Conservation (phyloP, 2,888 invertebrate genomes). For the Chaetogeoica ovagalla region DNA sequence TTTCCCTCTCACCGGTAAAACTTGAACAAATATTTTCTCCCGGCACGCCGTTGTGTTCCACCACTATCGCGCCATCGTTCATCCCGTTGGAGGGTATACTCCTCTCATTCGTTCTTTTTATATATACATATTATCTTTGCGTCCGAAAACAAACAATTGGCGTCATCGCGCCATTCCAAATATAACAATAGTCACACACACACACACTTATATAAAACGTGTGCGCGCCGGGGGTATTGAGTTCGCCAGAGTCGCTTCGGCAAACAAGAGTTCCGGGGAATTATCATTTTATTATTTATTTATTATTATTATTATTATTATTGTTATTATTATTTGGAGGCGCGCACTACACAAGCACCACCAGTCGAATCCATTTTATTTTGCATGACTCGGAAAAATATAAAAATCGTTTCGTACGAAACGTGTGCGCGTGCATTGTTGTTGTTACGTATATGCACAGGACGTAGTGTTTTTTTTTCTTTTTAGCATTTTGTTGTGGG, state of each 20-base stretch:
- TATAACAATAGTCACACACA: constrained; percentile 25
- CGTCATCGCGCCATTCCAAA: constrained; percentile 39
- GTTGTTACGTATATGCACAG: no score
- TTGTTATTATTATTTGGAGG: constrained; percentile 19
- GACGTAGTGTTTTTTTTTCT: no score
- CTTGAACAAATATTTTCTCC: constrained; percentile 51
- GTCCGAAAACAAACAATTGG: constrained; percentile 40
- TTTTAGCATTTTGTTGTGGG: no score
- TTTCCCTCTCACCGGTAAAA: constrained; percentile 14
- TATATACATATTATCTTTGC: constrained; percentile 51
- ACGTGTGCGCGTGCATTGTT: no score
- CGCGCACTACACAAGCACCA: no score
- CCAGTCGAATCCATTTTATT: no score
- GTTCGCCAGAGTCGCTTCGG: not conserved
- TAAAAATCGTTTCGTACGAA: no score
- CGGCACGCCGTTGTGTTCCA: not conserved
- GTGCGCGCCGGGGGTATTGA: constrained; percentile 10
- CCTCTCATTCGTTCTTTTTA: no score
- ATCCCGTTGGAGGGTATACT: no score
- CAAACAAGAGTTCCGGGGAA: constrained; percentile 34
- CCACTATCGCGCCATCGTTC: no score
- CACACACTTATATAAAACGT: not conserved
- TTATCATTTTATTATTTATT: constrained; percentile 43
- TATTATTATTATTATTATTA: constrained; percentile 24
- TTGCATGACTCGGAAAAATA: no score